Conservation (phyloP, 1,140 invertebrate species). For the Coelopa frigida region DNA sequence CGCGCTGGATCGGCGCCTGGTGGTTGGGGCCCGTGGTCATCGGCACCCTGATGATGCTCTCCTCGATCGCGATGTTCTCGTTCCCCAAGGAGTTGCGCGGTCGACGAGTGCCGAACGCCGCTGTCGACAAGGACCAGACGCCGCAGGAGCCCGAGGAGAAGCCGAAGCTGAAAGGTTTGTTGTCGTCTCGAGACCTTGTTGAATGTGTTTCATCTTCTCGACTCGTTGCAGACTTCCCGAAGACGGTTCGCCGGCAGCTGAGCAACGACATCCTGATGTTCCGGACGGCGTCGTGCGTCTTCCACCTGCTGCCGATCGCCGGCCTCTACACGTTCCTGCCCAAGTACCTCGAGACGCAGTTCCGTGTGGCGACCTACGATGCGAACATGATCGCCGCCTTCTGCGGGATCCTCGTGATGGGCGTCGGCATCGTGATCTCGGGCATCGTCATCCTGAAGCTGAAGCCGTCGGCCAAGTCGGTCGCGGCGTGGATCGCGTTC, state of each 20-base stretch:
- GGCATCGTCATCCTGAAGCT: constrained; percentile 75
- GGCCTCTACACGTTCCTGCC: constrained; percentile 89
- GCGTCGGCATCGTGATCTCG: constrained; percentile 77
- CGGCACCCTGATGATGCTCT: constrained; percentile 66
- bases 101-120: constrained; percentile 12
- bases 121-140: not conserved
- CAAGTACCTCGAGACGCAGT: constrained; percentile 89
- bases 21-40: constrained; percentile 81
- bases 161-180: constrained; percentile 33
- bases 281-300: constrained; percentile 77
- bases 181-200: not conserved
- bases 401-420: constrained; percentile 89
- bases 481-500: constrained; percentile 84
- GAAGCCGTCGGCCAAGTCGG: constrained; percentile 76
- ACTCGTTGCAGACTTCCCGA: constrained; percentile 70
- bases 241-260: constrained; percentile 74
- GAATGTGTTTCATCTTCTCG: not conserved
- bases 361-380: constrained; percentile 75
- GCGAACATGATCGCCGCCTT: constrained; percentile 87
- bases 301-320: constrained; percentile 83
- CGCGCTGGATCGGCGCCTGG: constrained; percentile 87
- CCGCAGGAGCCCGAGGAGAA: constrained; percentile 24
- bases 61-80: constrained; percentile 79
- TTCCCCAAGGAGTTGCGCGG: constrained; percentile 64
- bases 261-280: constrained; percentile 87